These are phyloP conservation scores for Troides oblongomaculatus DNA, from an alignment of 2,888 invertebrate genomes.

Conservation along the genomic window DNA sequence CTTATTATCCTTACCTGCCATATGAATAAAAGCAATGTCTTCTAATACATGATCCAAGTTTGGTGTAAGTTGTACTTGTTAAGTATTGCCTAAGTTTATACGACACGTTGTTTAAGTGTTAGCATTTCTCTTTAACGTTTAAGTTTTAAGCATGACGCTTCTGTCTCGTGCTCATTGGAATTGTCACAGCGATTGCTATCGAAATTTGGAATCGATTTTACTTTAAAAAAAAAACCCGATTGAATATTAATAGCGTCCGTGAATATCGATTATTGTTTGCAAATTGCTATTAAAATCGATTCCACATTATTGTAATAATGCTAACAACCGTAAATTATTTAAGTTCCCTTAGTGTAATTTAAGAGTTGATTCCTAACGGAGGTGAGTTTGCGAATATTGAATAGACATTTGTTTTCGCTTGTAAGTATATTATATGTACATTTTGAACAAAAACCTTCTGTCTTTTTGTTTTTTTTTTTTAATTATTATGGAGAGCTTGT, in stretches of 20 bases:
- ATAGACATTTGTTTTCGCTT: slow-evolving; percentile 60
- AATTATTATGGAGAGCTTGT: slow-evolving; percentile 52
- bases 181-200: slow-evolving; percentile 11
- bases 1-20: slow-evolving; percentile 19
- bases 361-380: slow-evolving; percentile 38
- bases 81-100: slow-evolving; percentile 77
- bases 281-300: slow-evolving; percentile 23
- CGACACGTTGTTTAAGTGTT: slow-evolving; percentile 71
- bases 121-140: slow-evolving; percentile 69
- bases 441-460: slow-evolving; percentile 63
- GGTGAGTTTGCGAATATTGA: slow-evolving; percentile 48
- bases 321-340: slow-evolving; percentile 36
- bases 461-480: slow-evolving; percentile 53
- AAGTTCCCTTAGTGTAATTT: slow-evolving; percentile 52
- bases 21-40: slow-evolving; percentile 31
- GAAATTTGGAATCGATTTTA: slow-evolving; percentile 20
- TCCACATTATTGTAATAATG: slow-evolving; percentile 25
- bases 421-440: slow-evolving; percentile 75
- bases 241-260: background rate
- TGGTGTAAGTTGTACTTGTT: slow-evolving; percentile 69
- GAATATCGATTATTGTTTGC: background rate
- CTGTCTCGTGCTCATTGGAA: slow-evolving; percentile 37
- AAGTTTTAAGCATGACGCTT: slow-evolving; percentile 67
- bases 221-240: background rate
- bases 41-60: slow-evolving; percentile 41